Evolutionary conservation across 2,888 invertebrate species (phyloP).

Genomic region (Melieria omissa): DNA sequence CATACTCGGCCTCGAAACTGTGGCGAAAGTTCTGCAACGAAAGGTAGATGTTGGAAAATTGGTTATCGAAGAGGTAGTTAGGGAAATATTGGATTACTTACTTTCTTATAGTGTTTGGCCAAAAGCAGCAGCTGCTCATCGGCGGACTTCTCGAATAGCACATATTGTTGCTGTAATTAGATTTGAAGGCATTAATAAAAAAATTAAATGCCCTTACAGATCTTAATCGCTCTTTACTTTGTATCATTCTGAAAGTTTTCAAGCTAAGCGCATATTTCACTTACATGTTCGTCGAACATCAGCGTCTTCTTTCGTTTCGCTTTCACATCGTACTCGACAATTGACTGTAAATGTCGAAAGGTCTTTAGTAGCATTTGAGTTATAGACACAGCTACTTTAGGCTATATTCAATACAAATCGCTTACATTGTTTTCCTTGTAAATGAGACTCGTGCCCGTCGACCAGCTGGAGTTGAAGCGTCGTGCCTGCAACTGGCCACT

Average conservation of each 20-base stretch:
- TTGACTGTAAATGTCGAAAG: conserved; percentile 50
- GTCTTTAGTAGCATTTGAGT: conserved; percentile 44
- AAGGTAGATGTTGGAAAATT: too few relatives aligned
- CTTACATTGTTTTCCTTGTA: conserved; percentile 69
- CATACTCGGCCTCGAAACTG: conserved; percentile 81
- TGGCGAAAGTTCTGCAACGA: conserved; percentile 76
- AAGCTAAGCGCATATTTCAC: conserved; percentile 3
- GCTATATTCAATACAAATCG: conserved; percentile 3
- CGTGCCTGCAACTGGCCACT: conserved; percentile 74
- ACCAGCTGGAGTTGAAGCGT: conserved; percentile 85
- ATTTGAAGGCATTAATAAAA: neutral
- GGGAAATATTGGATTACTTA: conserved; percentile 55
- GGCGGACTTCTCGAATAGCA: conserved; percentile 71
- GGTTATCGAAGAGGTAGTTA: neutral
- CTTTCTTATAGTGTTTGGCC: conserved; percentile 74
- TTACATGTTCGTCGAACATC: conserved; percentile 51
- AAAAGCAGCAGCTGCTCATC: conserved; percentile 74
- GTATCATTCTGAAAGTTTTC: neutral
- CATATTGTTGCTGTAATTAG: conserved; percentile 54
- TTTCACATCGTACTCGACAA: conserved; percentile 57
- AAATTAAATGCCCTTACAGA: neutral
- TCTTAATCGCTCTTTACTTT: neutral
- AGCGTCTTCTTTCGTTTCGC: conserved; percentile 47
- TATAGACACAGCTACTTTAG: neutral
- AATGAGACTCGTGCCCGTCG: conserved; percentile 75